Base-by-base conservation (phyloP, 2,113 vertebrate species). In the Apodemus speciosus region DNA sequence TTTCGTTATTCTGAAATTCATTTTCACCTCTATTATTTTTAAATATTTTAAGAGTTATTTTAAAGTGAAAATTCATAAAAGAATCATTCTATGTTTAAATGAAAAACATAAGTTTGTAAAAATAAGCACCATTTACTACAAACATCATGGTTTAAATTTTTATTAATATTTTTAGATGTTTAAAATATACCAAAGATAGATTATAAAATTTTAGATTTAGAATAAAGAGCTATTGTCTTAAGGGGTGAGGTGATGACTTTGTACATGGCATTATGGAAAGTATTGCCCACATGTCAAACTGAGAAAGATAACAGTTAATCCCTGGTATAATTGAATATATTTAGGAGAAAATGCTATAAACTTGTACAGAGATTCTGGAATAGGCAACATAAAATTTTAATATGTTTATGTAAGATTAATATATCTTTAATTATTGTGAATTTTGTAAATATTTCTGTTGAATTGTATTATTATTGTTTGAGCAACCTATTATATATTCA, bases 11-110 rank as follows among this genome's bases (percentile, higher is more conserved):
- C 76, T 85, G 46, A 84, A 43, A 80, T 93, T 88, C 30, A 71
- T 79, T 79, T 92, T 83, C 49, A 81, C 20, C 75, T 64, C 3
- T 0, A 35, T 72, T 88, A 56, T 73, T 46, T 88, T 95, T 40
- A 35, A 95, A 40, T 18, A 51, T 90, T 97, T 2, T 43, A 58
- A 69, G 71, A 30, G 20, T 62, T 88, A 90, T 94, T 92, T 95
- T 94, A 85, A 91, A 60, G 8, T 88, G 58, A 68, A 38, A 71
- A 62, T 72, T 95, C 62, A 46, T 25, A 92, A 58, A 35, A 14
- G n/a, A 90, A 40, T 85, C 14, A 1, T 9, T 86, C 5, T 27
- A 79, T n/a, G 64, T 85, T 95, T 81, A 66, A 89, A 81, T 60
- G 81, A 20, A 89, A 77, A 30, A 27, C 79, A 53, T 90, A 18